These are phyloP conservation scores for Grapholita molesta DNA, from an alignment of 1,140 invertebrate species.

Conservation along the genomic window DNA sequence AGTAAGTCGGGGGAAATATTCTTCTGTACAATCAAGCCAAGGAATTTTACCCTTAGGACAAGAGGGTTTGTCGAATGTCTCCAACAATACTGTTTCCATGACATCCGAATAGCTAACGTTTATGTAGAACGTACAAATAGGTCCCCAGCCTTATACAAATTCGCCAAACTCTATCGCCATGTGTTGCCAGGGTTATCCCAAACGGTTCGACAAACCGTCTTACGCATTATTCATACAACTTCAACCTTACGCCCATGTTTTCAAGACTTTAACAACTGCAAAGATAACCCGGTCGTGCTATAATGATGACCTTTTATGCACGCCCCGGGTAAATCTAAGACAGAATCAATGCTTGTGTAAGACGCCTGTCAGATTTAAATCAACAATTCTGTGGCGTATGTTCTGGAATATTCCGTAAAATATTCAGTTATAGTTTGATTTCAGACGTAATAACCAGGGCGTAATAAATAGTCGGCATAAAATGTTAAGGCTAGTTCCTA, in stretches of 20 bases:
- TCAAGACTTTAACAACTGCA: background rate
- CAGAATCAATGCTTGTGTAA: background rate
- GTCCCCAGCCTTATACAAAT: background rate
- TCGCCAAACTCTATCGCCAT: background rate
- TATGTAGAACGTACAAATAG: no score
- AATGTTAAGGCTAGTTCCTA: no score
- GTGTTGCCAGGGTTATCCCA: background rate
- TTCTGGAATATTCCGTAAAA: background rate
- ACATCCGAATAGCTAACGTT: no score
- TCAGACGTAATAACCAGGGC: background rate
- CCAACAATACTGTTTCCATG: no score
- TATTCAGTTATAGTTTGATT: background rate
- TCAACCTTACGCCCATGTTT: background rate
- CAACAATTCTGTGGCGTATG: background rate
- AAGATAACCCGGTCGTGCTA: background rate
- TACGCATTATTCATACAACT: background rate
- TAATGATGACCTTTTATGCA: conserved; percentile 15
- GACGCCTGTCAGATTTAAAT: conserved; percentile 7
- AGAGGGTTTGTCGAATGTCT: no score
- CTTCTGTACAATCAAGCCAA: no score
- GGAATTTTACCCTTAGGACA: no score
- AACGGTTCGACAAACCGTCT: background rate
- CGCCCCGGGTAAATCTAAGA: background rate
- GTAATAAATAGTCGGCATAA: no score
- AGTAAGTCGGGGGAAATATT: no score